Conservation (phyloP, 2,113 vertebrate genomes). For the Pelecanoides urinatrix region DNA sequence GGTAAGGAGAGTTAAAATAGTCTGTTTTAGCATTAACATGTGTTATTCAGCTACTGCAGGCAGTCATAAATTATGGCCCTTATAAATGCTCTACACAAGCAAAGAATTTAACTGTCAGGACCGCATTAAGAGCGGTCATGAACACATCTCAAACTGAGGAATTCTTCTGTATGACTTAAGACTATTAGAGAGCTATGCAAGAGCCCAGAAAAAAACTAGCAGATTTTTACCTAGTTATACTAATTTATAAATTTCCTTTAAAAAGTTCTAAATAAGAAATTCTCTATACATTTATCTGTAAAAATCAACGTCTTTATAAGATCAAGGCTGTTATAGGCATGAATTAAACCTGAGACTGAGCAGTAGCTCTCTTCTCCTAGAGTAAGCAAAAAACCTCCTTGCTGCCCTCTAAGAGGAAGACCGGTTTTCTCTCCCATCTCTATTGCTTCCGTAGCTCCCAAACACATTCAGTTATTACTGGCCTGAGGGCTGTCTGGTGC, state of each 20-base stretch:
- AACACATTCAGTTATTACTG: background rate
- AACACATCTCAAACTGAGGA: background rate
- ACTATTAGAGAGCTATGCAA: background rate
- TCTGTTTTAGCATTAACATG: background rate
- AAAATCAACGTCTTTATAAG: background rate
- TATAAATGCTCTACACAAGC: background rate
- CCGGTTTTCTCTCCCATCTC: background rate
- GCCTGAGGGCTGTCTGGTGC: background rate
- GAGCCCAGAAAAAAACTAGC: background rate
- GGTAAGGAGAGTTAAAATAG: background rate
- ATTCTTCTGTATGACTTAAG: background rate
- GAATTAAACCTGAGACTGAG: background rate
- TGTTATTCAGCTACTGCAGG: background rate
- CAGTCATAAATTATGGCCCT: background rate
- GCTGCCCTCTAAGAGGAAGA: background rate
- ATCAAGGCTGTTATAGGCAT: background rate
- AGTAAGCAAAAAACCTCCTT: background rate
- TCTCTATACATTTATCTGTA: background rate
- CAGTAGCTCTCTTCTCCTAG: background rate
- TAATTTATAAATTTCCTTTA: background rate
- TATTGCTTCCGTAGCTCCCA: background rate
- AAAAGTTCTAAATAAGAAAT: background rate
- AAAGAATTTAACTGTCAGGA: background rate
- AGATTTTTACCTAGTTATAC: background rate
- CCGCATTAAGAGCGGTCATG: background rate